These are phyloP conservation scores for Trissonchulus latispiculum DNA, from an alignment of 2,888 invertebrate species.

Conservation along the genomic window DNA sequence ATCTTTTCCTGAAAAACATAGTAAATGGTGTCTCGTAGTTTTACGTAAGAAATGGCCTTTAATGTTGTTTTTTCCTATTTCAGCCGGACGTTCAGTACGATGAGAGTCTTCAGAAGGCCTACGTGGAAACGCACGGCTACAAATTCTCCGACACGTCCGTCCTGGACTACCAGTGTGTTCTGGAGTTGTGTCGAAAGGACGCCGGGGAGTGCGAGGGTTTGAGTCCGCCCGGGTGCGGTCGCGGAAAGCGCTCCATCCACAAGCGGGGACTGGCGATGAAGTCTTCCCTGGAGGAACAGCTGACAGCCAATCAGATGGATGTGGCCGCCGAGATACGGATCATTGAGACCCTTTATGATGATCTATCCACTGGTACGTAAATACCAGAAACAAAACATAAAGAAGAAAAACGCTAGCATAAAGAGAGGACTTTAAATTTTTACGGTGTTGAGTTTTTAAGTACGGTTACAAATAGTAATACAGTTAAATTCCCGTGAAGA, in stretches of 20 bases:
- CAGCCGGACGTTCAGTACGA: slow-evolving; percentile 35
- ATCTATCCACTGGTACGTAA: too few relatives aligned
- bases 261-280: too few relatives aligned
- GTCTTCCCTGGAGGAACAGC: too few relatives aligned
- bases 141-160: slow-evolving; percentile 34
- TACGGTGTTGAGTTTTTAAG: too few relatives aligned
- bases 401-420: too few relatives aligned
- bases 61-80: background rate
- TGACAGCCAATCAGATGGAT: background rate
- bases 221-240: slow-evolving; percentile 32
- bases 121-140: slow-evolving; percentile 37
- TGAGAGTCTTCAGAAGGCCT: slow-evolving; percentile 28
- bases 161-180: slow-evolving; percentile 28
- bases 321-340: background rate
- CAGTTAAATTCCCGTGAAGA: too few relatives aligned
- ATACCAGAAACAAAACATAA: too few relatives aligned
- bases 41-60: too few relatives aligned
- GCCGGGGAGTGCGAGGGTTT: slow-evolving; percentile 34
- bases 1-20: too few relatives aligned
- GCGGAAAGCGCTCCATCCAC: slow-evolving; percentile 15
- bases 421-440: too few relatives aligned
- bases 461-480: too few relatives aligned
- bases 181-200: slow-evolving; percentile 34
- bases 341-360: background rate
- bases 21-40: too few relatives aligned